A percentile compares a stretch with the other conserved stretches of the same genome.
Evolutionary conservation across 2,797 vertebrate genomes (phyloP).

Genomic region (Chlorospingus semifuscus): DNA sequence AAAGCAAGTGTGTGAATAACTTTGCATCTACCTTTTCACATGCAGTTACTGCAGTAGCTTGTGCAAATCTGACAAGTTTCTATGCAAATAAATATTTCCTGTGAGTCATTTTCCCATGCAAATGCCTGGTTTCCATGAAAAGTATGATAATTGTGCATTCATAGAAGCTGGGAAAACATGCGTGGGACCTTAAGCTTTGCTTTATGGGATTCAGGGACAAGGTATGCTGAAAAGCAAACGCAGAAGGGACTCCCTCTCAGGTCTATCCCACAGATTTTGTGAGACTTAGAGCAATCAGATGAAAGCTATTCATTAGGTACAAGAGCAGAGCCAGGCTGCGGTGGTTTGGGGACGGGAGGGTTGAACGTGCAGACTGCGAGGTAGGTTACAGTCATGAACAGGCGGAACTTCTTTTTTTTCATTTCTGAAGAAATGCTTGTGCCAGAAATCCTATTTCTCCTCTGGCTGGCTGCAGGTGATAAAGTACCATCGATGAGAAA

Average conservation of each 20-base stretch:
- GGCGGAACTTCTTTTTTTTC: neutral
- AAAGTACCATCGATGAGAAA: constrained; percentile 29
- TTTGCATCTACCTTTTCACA: constrained; percentile 60
- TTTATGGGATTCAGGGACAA: constrained; percentile 21
- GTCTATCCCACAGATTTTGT: neutral
- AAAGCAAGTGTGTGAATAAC: constrained; percentile 46
- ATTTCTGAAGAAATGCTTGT: neutral
- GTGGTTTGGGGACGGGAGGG: neutral
- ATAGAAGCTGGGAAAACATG: constrained; percentile 66
- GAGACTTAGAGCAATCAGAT: neutral
- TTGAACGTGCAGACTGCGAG: neutral
- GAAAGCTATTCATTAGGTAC: neutral
- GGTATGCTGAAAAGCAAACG: constrained; percentile 26
- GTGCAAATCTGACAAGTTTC: constrained; percentile 61
- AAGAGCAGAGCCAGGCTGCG: neutral
- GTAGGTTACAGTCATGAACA: neutral
- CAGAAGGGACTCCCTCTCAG: constrained; percentile 7
- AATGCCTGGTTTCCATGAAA: constrained; percentile 63
- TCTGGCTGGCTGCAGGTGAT: constrained; percentile 12
- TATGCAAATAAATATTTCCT: constrained; percentile 63
- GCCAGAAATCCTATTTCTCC: constrained; percentile 8
- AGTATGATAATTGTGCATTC: constrained; percentile 52
- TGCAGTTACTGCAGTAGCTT: constrained; percentile 54
- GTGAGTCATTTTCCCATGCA: constrained; percentile 71
- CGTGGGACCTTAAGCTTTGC: constrained; percentile 55